Evolutionary conservation across 1,140 invertebrate genomes (phyloP).

Genomic region (Holcopasites calliopsidis): DNA sequence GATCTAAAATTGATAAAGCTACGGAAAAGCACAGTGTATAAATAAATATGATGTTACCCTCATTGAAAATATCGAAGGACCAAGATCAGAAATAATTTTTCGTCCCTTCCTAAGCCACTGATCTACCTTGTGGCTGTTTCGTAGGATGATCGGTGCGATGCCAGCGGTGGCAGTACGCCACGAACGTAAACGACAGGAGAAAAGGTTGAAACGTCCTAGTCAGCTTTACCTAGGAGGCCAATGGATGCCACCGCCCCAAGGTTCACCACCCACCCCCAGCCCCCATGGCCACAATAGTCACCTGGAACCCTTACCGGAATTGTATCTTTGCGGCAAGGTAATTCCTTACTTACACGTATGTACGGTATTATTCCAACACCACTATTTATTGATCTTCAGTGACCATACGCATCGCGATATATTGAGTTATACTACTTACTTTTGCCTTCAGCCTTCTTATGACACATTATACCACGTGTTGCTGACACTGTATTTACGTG

Average conservation of each 20-base stretch:
- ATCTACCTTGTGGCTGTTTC: not conserved
- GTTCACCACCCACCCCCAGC: slow-evolving; percentile 81
- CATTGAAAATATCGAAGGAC: no score
- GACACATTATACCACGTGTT: not conserved
- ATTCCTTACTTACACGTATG: not conserved
- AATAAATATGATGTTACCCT: no score
- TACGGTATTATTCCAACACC: not conserved
- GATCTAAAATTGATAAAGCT: no score
- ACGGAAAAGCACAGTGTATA: no score
- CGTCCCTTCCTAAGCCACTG: no score
- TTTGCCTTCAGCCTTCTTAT: not conserved
- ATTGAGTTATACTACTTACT: not conserved
- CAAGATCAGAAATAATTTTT: no score
- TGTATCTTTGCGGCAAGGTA: slow-evolving; percentile 88
- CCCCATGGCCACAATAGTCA: slow-evolving; percentile 80
- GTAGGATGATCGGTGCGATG: slow-evolving; percentile 91
- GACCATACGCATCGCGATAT: not conserved
- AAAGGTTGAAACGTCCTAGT: slow-evolving; percentile 84
- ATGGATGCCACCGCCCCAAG: slow-evolving; percentile 81
- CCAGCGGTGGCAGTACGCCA: slow-evolving; percentile 91
- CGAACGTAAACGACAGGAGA: slow-evolving; percentile 87
- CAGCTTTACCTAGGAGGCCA: slow-evolving; percentile 84
- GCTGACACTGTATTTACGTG: not conserved
- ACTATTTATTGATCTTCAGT: slow-evolving; percentile 12
- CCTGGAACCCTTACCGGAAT: slow-evolving; percentile 82